These are phyloP conservation scores for Dryoscopus gambensis DNA, from an alignment of 2,113 vertebrate species.

Conservation along the genomic window DNA sequence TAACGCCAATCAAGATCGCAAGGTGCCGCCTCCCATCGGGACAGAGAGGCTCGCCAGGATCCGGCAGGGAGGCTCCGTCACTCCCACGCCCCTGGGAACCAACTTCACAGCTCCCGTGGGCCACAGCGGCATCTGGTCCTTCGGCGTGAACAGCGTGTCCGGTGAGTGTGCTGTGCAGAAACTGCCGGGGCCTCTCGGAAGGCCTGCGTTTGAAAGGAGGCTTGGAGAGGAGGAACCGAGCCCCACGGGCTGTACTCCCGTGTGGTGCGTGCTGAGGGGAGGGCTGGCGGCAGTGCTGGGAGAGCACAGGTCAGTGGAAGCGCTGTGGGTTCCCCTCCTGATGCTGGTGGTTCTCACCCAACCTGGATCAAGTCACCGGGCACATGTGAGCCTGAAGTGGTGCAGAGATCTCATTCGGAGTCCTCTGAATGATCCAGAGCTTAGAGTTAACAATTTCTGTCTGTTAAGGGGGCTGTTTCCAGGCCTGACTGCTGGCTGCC, in stretches of 20 bases:
- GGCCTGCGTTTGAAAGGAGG: not conserved
- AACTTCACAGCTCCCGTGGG: constrained; percentile 94
- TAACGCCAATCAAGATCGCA: constrained; percentile 84
- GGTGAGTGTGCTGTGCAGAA: constrained; percentile 65
- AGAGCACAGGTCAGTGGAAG: fast-evolving
- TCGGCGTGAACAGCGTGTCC: constrained; percentile 91
- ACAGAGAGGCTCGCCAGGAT: constrained; percentile 93
- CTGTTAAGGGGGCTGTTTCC: not conserved
- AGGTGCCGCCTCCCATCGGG: constrained; percentile 95
- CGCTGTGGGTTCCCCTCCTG: fast-evolving
- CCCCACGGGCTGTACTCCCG: not conserved
- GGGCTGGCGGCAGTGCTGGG: not conserved
- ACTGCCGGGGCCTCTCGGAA: not conserved
- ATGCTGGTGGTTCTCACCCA: not conserved
- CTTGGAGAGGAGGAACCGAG: not conserved
- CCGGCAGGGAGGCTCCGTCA: constrained; percentile 92
- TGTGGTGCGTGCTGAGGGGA: not conserved
- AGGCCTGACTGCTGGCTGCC: not conserved
- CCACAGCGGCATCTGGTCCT: constrained; percentile 98
- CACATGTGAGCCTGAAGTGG: not conserved
- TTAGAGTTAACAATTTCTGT: not conserved
- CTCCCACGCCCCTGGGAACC: constrained; percentile 87
- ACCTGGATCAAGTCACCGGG: not conserved
- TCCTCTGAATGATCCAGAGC: not conserved
- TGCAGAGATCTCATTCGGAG: not conserved